These are phyloP conservation scores for Mus spretus DNA, from an alignment of 2,797 vertebrate species.

Conservation along the genomic window DNA sequence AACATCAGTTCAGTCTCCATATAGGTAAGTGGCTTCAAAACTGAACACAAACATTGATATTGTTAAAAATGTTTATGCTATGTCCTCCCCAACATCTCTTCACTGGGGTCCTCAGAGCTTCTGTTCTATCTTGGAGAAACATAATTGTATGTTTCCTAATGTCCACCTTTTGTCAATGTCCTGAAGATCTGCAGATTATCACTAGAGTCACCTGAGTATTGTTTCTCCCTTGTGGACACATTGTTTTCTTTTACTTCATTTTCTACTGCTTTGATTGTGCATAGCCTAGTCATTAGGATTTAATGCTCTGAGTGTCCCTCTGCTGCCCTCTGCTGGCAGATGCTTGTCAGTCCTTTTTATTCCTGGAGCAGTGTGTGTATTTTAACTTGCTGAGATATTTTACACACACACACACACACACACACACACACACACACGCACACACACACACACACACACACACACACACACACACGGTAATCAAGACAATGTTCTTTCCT, in stretches of 20 bases:
- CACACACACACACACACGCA: too few species aligned
- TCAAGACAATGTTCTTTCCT: neutral
- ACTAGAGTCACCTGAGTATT: neutral
- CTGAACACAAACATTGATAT: neutral
- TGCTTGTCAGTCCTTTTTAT: neutral
- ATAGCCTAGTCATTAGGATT: neutral
- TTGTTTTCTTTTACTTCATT: neutral
- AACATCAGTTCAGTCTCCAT: conserved; percentile 99
- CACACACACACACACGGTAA: neutral
- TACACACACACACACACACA: too few species aligned
- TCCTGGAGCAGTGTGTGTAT: neutral
- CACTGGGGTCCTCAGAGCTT: neutral
- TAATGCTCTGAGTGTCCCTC: neutral
- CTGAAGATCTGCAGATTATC: neutral
- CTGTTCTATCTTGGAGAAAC: neutral
- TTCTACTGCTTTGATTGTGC: conserved; percentile 34
- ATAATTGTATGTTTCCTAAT: neutral
- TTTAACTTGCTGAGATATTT: conserved; percentile 26
- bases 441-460: too few species aligned
- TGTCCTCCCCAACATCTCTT: neutral
- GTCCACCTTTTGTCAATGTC: neutral
- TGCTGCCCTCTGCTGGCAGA: conserved; percentile 34
- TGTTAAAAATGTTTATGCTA: neutral
- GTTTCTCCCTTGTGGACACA: neutral
- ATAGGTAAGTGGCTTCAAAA: conserved; percentile 91